Evolutionary conservation across 2,113 vertebrate species (phyloP).

Genomic region (Lipotes vexillifer): DNA sequence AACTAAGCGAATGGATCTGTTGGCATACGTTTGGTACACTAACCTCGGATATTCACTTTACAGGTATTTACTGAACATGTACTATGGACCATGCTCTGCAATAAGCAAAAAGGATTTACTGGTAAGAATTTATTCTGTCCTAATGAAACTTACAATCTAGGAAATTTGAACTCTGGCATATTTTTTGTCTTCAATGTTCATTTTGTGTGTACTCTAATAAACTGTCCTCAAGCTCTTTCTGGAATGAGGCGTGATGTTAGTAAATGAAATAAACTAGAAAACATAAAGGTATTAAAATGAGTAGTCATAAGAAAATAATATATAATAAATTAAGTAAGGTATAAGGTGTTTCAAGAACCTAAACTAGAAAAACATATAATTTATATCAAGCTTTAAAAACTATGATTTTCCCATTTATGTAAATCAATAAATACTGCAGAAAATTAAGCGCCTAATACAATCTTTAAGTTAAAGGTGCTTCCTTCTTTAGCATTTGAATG

Average conservation of each 20-base stretch:
- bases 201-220: not conserved
- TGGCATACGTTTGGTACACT: not conserved
- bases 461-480: not conserved
- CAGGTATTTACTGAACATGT: not conserved
- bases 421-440: slow-evolving; percentile 16
- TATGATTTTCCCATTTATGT: slow-evolving; percentile 29
- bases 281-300: not conserved
- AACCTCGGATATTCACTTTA: not conserved
- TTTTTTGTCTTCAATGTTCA: not conserved
- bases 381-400: not conserved
- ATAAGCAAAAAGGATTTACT: not conserved
- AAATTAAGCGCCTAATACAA: not conserved
- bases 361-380: not conserved
- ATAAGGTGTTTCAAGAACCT: not conserved
- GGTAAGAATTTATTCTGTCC: not conserved
- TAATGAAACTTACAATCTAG: not conserved
- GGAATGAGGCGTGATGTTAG: not conserved
- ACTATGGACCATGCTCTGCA: not conserved
- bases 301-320: slow-evolving; percentile 45
- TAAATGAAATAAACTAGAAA: not conserved
- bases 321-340: not conserved
- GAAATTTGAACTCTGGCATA: not conserved
- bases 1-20: not conserved
- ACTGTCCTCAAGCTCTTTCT: not conserved
- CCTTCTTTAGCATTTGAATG: slow-evolving; percentile 19